A percentile compares a stretch with the other conserved stretches of the same genome.
Conservation (phyloP, 2,113 vertebrate genomes). For the Cisticola juncidis region DNA sequence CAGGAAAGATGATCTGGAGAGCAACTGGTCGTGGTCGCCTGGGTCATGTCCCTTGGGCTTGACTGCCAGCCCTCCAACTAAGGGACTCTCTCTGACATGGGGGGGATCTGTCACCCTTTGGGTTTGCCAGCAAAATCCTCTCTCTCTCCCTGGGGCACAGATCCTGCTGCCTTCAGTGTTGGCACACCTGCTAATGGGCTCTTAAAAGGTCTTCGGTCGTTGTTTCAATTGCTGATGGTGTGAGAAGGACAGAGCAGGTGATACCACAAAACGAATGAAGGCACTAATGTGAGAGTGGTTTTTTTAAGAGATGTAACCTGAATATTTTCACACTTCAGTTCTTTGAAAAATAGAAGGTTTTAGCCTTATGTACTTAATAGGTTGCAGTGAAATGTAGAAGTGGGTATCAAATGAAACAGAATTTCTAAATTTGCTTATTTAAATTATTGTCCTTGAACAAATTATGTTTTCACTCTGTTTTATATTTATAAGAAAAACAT, state of each 20-base stretch:
- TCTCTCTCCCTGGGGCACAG: too few species aligned
- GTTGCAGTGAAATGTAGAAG: neutral
- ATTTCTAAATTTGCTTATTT: conserved; percentile 4
- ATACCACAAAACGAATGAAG: neutral
- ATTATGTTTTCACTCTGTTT: neutral
- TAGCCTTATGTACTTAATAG: neutral
- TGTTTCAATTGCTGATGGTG: neutral
- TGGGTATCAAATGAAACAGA: neutral
- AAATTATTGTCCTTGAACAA: neutral
- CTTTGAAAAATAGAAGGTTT: neutral
- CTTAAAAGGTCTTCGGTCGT: neutral
- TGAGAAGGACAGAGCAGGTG: neutral
- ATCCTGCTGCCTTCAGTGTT: neutral
- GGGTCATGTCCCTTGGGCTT: neutral
- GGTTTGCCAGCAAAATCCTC: neutral
- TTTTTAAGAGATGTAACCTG: neutral
- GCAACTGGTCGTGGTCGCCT: neutral
- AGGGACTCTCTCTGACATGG: neutral
- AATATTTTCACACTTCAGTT: neutral
- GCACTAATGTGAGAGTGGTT: neutral
- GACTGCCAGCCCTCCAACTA: neutral
- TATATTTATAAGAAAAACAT: neutral
- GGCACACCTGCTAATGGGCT: neutral
- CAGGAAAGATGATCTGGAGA: conserved; percentile 9
- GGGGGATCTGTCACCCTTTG: neutral